These are phyloP conservation scores for Enteromius anoplus DNA, from an alignment of 2,797 vertebrate genomes.

Conservation along the genomic window DNA sequence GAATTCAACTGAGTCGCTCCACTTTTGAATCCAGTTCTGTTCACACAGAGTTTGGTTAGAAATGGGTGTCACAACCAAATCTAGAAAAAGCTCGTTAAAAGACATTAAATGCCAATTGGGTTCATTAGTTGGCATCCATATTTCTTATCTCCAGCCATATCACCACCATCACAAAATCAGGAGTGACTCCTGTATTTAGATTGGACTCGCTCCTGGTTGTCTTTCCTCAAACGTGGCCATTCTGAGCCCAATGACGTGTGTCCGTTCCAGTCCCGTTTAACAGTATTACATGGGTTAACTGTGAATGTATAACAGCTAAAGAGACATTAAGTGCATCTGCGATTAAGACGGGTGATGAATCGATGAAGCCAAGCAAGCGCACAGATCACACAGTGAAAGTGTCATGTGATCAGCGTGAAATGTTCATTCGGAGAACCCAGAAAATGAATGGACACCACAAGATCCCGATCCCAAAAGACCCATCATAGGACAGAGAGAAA, in stretches of 20 bases:
- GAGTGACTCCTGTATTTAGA: constrained; percentile 1
- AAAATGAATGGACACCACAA: constrained; percentile 54
- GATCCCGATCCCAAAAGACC: constrained; percentile 84
- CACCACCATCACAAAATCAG: not conserved
- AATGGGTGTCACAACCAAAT: not conserved
- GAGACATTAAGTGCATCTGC: not conserved
- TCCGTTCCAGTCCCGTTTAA: constrained; percentile 1
- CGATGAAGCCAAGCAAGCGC: not conserved
- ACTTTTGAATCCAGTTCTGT: not conserved
- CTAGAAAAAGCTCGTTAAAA: not conserved
- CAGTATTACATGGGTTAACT: not conserved
- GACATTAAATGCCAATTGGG: not conserved
- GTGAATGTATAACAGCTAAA: not conserved
- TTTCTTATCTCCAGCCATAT: not conserved
- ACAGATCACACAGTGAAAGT: not conserved
- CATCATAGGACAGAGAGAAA: constrained; percentile 89
- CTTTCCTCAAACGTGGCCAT: not conserved
- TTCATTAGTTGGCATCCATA: not conserved
- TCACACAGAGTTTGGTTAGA: not conserved
- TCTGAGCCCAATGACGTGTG: not conserved
- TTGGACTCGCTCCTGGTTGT: not conserved
- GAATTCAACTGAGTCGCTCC: not conserved
- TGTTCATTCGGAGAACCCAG: constrained; percentile 51
- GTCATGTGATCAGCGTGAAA: constrained; percentile 10
- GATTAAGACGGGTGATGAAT: not conserved